Conservation (phyloP, 53 echinoderm and acorn worm species). For the Stichopus horrens region DNA sequence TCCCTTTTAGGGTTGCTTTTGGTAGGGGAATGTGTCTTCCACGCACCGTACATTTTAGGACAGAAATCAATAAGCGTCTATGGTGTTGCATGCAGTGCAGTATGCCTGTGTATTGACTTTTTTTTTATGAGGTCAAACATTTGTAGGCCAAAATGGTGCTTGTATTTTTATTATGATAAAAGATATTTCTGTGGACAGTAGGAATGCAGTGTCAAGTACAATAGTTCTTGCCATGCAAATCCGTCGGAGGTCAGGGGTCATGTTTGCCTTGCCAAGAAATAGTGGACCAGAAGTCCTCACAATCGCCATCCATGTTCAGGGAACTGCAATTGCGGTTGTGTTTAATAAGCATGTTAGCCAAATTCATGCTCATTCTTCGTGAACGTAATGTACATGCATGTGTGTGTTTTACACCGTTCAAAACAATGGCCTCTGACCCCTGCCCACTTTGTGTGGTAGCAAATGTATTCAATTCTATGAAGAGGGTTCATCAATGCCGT, state of each 20-base stretch:
- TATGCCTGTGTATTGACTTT: conserved; percentile 31
- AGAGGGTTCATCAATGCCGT: too few species aligned
- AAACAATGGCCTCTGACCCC: conserved; percentile 6
- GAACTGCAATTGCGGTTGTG: too few species aligned
- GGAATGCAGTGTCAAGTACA: conserved; percentile 20
- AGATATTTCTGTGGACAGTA: conserved; percentile 2
- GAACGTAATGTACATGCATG: neutral
- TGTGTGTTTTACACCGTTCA: neutral
- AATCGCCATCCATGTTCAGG: too few species aligned
- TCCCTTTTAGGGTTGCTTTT: neutral
- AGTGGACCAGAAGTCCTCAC: neutral
- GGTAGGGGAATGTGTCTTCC: neutral
- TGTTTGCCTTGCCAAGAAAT: neutral
- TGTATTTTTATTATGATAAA: conserved; percentile 3
- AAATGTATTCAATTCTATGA: too few species aligned
- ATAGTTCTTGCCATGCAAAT: conserved; percentile 8
- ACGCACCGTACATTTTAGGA: neutral
- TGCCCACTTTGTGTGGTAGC: neutral
- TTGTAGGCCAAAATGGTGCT: conserved; percentile 23
- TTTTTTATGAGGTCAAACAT: conserved; percentile 18
- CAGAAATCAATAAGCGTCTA: conserved; percentile 16
- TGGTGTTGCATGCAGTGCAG: conserved; percentile 24
- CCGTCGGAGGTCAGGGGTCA: conserved; percentile 23
- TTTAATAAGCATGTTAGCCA: too few species aligned
- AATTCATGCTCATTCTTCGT: too few species aligned